Evolutionary conservation across 2,888 invertebrate species (phyloP).

Genomic region (Scaptomyza flava): DNA sequence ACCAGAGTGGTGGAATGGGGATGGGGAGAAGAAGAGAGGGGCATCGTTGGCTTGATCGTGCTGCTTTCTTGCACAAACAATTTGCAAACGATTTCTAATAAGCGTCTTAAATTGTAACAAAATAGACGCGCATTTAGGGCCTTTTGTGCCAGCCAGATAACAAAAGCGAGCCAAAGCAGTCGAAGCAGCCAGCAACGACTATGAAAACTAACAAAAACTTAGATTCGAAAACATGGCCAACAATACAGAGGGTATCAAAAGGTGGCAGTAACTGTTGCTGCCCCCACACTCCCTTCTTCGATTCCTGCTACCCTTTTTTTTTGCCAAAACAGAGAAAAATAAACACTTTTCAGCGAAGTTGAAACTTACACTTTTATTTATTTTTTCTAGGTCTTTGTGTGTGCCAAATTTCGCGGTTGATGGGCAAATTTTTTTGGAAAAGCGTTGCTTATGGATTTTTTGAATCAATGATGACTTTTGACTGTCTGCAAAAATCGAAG

Average conservation of each 20-base stretch:
- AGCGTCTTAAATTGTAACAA: constrained; percentile 79
- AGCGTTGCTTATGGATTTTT: constrained; percentile 39
- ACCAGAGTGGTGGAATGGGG: constrained; percentile 6
- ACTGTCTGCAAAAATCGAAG: not conserved
- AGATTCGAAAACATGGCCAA: constrained; percentile 44
- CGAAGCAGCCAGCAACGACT: constrained; percentile 8
- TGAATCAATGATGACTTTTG: not conserved
- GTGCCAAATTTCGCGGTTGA: constrained; percentile 72
- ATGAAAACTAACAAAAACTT: constrained; percentile 15
- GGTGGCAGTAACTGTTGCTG: constrained; percentile 48
- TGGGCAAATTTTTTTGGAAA: constrained; percentile 39
- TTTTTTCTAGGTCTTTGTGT: constrained; percentile 50
- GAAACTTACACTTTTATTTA: constrained; percentile 17
- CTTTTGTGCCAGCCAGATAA: constrained; percentile 66
- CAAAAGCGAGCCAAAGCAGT: constrained; percentile 44
- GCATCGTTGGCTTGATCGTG: constrained; percentile 45
- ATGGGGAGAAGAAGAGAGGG: not conserved
- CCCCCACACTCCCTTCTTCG: constrained; percentile 22
- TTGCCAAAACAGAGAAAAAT: constrained; percentile 4
- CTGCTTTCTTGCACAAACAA: constrained; percentile 73
- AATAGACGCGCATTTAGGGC: constrained; percentile 77
- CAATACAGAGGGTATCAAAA: constrained; percentile 60
- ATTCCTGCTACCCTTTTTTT: constrained; percentile 26
- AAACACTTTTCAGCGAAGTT: constrained; percentile 1
- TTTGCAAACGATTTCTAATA: constrained; percentile 81